Evolutionary conservation across 2,888 invertebrate genomes (phyloP).

Genomic region (Morpho deidamia): DNA sequence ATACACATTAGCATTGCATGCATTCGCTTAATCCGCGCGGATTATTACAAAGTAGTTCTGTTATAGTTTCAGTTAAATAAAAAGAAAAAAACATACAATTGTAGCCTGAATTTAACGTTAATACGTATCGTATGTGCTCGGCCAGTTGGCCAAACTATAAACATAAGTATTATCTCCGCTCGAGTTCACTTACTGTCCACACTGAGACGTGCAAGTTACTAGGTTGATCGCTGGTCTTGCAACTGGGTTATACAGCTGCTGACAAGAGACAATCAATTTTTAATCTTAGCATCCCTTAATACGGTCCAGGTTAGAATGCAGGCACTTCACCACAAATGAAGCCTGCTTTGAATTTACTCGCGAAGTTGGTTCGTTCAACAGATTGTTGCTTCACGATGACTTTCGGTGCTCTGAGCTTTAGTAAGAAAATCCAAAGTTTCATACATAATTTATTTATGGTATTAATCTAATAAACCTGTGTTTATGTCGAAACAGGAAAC

Average conservation of each 20-base stretch:
- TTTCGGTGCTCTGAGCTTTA: not conserved
- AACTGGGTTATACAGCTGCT: conserved; percentile 8
- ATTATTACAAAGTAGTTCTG: no score
- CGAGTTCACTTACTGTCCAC: conserved; percentile 8
- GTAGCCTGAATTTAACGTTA: not conserved
- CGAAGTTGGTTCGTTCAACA: not conserved
- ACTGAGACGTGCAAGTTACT: conserved; percentile 10
- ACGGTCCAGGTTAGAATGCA: no score
- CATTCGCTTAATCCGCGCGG: no score
- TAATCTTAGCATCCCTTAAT: not conserved
- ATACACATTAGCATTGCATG: no score
- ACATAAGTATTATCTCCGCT: conserved; percentile 5
- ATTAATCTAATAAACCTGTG: no score
- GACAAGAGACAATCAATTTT: not conserved
- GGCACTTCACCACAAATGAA: not conserved
- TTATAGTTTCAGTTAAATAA: no score
- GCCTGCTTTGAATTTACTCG: not conserved
- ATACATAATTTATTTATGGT: no score
- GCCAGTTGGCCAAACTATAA: conserved; percentile 1
- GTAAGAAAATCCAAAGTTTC: not conserved
- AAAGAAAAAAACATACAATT: not conserved
- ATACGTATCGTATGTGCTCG: not conserved
- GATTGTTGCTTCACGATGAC: conserved; percentile 1
- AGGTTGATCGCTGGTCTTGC: conserved; percentile 1
- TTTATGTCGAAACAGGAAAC: no score